Percentiles rank a stretch among this genome's conserved stretches.
These are phyloP conservation scores for Salvelinus fontinalis DNA, from an alignment of 2,113 vertebrate genomes.

Conservation along the genomic window DNA sequence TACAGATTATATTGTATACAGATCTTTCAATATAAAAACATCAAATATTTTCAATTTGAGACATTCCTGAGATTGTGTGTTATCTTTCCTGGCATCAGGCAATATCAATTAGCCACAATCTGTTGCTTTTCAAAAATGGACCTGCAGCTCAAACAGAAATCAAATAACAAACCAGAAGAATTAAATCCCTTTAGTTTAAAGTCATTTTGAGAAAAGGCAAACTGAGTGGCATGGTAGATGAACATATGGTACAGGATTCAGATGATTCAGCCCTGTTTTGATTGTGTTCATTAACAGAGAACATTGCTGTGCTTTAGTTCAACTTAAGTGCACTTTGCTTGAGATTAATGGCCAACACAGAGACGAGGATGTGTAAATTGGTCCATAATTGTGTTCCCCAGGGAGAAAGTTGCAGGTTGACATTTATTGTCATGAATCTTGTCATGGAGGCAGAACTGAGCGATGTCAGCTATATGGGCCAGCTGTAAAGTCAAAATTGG, in stretches of 20 bases:
- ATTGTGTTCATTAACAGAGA: slow-evolving; percentile 62
- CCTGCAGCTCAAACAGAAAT: slow-evolving; percentile 49
- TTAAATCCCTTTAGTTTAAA: slow-evolving; percentile 48
- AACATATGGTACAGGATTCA: slow-evolving; percentile 65
- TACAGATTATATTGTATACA: neutral
- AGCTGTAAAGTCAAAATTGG: no score
- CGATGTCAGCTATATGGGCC: no score
- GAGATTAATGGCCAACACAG: slow-evolving; percentile 56
- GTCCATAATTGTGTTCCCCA: slow-evolving; percentile 52
- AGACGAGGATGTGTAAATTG: slow-evolving; percentile 62
- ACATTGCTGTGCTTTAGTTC: slow-evolving; percentile 61
- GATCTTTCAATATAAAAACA: slow-evolving; percentile 32
- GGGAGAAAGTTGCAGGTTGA: slow-evolving; percentile 36
- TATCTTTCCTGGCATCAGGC: slow-evolving; percentile 30
- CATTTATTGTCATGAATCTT: no score
- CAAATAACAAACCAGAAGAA: slow-evolving; percentile 51
- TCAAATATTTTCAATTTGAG: slow-evolving; percentile 15
- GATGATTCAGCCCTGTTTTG: slow-evolving; percentile 51
- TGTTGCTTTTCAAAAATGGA: slow-evolving; percentile 40
- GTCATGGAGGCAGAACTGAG: no score
- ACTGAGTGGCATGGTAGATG: slow-evolving; percentile 50
- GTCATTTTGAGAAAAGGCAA: slow-evolving; percentile 35
- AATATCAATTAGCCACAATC: slow-evolving; percentile 51
- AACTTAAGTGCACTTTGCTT: slow-evolving; percentile 59
- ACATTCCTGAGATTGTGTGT: slow-evolving; percentile 22